Evolutionary conservation across 2,888 invertebrate species (phyloP).

Genomic region (Automeris io): DNA sequence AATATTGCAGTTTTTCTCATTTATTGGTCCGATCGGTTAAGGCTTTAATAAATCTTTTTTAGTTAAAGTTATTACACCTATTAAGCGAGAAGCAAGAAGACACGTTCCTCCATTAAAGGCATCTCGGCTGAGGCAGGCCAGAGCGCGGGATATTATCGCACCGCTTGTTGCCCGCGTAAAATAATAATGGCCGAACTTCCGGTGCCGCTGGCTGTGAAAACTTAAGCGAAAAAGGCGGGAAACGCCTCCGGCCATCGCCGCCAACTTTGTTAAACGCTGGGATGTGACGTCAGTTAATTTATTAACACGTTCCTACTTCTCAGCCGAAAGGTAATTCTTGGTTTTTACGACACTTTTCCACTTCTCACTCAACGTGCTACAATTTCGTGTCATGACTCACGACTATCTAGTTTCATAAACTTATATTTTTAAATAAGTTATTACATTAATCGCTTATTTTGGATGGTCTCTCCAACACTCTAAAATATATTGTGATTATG

Average conservation of each 20-base stretch:
- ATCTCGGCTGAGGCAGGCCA: conserved; percentile 50
- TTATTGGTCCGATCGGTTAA: conserved; percentile 30
- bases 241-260: conserved; percentile 64
- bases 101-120: conserved; percentile 70
- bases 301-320: conserved; percentile 70
- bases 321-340: conserved; percentile 44
- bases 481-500: too few relatives aligned
- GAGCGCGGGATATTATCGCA: conserved; percentile 74
- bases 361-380: conserved; percentile 47
- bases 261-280: conserved; percentile 63
- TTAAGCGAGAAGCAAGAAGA: conserved; percentile 72
- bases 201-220: conserved; percentile 76
- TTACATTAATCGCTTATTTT: too few relatives aligned
- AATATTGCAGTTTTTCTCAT: conserved; percentile 12
- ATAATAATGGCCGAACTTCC: conserved; percentile 78
- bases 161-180: conserved; percentile 78
- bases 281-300: conserved; percentile 76
- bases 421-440: background rate
- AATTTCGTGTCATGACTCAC: conserved; percentile 26
- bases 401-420: conserved; percentile 19
- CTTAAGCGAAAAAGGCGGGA: conserved; percentile 71
- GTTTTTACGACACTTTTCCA: conserved; percentile 58
- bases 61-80: conserved; percentile 73
- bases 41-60: conserved; percentile 61
- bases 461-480: too few relatives aligned